Conservation (phyloP, 2,797 vertebrate genomes). For the Falco biarmicus region DNA sequence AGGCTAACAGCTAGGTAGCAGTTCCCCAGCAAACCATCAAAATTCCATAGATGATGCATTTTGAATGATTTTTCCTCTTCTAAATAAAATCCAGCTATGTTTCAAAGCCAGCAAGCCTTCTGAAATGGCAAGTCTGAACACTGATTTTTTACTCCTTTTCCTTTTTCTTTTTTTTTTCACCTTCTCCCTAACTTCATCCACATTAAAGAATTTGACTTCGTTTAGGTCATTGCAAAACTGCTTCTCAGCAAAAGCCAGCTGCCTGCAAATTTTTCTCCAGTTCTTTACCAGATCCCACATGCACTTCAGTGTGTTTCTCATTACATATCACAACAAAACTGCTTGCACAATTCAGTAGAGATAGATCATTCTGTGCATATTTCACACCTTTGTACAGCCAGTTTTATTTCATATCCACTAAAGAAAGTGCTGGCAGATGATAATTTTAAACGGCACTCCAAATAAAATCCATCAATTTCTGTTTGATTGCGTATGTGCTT, state of each 20-base stretch:
- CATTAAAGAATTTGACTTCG: neutral
- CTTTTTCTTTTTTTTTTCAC: neutral
- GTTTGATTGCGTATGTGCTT: neutral
- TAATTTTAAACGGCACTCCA: neutral
- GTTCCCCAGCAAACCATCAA: neutral
- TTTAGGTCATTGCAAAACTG: neutral
- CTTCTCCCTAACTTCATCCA: neutral
- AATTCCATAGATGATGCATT: neutral
- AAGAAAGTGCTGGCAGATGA: neutral
- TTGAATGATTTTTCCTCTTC: neutral
- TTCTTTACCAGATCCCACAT: neutral
- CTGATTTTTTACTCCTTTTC: neutral
- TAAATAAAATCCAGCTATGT: neutral
- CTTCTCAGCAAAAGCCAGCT: neutral
- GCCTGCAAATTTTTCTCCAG: neutral
- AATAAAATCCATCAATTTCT: neutral
- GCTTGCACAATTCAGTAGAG: neutral
- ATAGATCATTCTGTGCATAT: neutral
- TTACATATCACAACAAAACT: neutral
- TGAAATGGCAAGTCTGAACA: neutral
- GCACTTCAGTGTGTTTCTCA: neutral
- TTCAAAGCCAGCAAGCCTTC: neutral
- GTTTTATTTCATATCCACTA: neutral
- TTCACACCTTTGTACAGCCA: neutral
- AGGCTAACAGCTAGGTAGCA: neutral